phyloP scores from a whole-genome alignment of 2,113 vertebrate genomes.

The Ailurus styani region DNA sequence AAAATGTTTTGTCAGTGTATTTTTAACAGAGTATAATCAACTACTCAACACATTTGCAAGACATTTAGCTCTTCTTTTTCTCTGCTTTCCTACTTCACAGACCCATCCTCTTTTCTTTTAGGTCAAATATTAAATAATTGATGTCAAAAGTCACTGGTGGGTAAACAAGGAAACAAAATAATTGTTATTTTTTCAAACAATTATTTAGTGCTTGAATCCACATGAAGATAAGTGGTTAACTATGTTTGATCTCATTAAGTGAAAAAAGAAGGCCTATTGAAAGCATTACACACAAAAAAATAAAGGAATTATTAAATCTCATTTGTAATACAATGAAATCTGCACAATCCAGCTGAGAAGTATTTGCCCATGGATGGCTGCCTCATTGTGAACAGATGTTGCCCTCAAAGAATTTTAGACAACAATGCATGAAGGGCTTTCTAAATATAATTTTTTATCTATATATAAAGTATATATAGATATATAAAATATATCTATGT shows the following conservation, averaged over 20 bases:
- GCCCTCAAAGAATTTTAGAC: slow-evolving; percentile 70
- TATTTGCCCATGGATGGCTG: slow-evolving; percentile 38
- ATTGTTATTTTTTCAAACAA: neutral
- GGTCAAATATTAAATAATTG: neutral
- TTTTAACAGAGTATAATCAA: neutral
- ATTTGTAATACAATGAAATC: slow-evolving; percentile 58
- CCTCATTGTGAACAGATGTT: slow-evolving; percentile 66
- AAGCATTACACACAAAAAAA: slow-evolving; percentile 16
- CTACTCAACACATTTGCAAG: neutral
- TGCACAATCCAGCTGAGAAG: slow-evolving; percentile 55
- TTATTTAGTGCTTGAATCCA: neutral
- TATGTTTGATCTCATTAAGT: slow-evolving; percentile 40
- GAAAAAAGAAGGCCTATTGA: slow-evolving; percentile 44
- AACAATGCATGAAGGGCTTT: neutral
- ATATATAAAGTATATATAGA: neutral
- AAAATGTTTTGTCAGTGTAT: neutral
- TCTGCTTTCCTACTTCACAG: neutral
- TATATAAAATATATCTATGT: neutral
- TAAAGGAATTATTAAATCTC: slow-evolving; percentile 52
- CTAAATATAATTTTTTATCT: slow-evolving; percentile 41
- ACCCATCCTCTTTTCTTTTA: neutral
- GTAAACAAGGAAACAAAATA: slow-evolving; percentile 22
- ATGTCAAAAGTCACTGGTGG: neutral
- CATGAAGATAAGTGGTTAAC: slow-evolving; percentile 39
- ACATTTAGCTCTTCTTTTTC: neutral